phyloP scores from a whole-genome alignment of 2,888 invertebrate species.

The Didymodactylos carnosus region DNA sequence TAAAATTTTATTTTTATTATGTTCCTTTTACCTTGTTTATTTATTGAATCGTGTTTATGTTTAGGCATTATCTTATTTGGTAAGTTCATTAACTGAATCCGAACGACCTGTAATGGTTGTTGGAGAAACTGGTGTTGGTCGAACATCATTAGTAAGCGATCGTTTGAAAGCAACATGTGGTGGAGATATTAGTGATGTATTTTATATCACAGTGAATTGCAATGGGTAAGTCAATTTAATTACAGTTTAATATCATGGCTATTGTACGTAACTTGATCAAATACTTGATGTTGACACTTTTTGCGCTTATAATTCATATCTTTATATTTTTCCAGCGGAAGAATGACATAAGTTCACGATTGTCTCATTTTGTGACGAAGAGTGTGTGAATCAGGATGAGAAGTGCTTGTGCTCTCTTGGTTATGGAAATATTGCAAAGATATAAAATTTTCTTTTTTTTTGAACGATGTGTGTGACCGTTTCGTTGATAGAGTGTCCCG shows the following conservation, averaged over 20 bases:
- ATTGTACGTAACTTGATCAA: neutral
- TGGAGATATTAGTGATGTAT: slow-evolving; percentile 32
- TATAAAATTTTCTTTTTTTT: no score
- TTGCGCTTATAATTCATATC: no score
- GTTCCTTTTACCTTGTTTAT: no score
- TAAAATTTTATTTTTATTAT: slow-evolving; percentile 16
- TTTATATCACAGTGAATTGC: slow-evolving; percentile 13
- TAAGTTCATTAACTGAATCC: slow-evolving; percentile 29
- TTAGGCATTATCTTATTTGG: slow-evolving; percentile 23
- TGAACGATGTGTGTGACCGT: no score
- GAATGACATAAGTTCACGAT: no score
- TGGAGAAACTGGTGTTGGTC: slow-evolving; percentile 31
- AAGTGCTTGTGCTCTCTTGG: no score
- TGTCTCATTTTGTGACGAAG: no score
- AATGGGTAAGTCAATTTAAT: slow-evolving; percentile 3
- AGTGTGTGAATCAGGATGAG: no score
- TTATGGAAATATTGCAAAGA: no score
- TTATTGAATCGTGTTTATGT: neutral
- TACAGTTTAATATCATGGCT: neutral
- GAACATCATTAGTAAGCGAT: slow-evolving; percentile 30
- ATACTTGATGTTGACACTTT: no score
- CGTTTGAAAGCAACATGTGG: slow-evolving; percentile 30
- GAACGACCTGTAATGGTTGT: slow-evolving; percentile 30
- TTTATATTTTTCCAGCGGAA: no score
- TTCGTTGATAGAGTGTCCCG: no score